Base-by-base conservation (phyloP, 2,797 vertebrate species). In the Danio tinwini region DNA sequence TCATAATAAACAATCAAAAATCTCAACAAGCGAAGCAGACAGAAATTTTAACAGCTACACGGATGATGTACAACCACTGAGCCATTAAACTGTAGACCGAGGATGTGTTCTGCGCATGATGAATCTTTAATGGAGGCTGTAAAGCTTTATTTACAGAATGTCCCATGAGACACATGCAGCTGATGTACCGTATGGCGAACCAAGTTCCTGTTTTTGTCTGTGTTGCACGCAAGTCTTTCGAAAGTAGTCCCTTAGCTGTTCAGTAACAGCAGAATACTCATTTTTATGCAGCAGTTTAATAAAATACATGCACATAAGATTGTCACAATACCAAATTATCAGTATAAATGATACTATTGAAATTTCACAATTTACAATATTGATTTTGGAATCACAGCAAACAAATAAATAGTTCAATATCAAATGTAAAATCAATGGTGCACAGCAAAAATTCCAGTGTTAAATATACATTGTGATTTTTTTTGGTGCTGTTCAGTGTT, bases 111-210 rank as follows among this genome's bases (percentile, higher is more conserved):
- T 74, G 52, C n/a, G 29, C 78, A 50, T 62, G 39, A 68, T 79
- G 42, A 79, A 82, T 79, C 70, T 74, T 82, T 82, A 82, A 82
- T 79, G 62, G 37, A 44, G 21, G 63, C 76, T 49, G n/a, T 74
- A 62, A 75, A 82, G 72, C 56, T 73, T 82, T 82, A 75, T 79
- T 69, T 74, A 56, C 56, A 63, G 55, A 74, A 39, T 55, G 16
- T 63, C 76, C 39, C 76, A 62, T 29, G 64, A 49, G 76, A 17
- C 55, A 19, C 29, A 11, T 6, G 8, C 69, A 78, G 19, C 49
- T 56, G 58, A 63, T 73, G 62, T 14, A 49, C 21, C 44, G 5
- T 74, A 44, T 40, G 7, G 19, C 16, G 8, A 17, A 67, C 17
- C 0, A 55, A 63, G 76, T 11, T 69, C 16, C 53, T 50, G 75